Evolutionary conservation across 1,140 invertebrate genomes (phyloP).

Genomic region (Delia radicum): DNA sequence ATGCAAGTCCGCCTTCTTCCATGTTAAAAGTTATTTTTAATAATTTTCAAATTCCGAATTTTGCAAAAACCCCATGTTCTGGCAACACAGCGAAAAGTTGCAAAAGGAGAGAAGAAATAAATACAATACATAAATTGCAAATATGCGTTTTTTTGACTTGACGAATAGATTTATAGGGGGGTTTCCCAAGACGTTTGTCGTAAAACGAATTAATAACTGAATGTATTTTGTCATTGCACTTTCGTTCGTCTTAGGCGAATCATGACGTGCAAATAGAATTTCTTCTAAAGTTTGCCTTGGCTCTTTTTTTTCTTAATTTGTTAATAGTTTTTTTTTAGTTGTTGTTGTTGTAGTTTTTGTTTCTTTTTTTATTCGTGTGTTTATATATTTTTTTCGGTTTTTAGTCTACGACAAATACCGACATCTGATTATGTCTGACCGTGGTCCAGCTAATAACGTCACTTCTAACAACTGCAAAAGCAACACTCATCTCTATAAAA

Average conservation of each 20-base stretch:
- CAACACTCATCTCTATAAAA: background rate
- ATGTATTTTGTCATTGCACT: too few relatives aligned
- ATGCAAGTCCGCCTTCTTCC: too few relatives aligned
- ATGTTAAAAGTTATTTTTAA: too few relatives aligned
- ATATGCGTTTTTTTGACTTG: background rate
- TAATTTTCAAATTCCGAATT: too few relatives aligned
- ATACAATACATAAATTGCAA: background rate
- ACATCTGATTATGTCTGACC: background rate
- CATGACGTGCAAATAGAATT: too few relatives aligned
- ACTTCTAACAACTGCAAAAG: background rate
- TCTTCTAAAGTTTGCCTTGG: background rate
- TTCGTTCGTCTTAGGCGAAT: too few relatives aligned
- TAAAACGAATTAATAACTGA: too few relatives aligned
- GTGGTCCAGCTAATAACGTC: background rate
- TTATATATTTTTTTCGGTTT: background rate
- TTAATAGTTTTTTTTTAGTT: background rate
- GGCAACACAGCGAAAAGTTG: too few relatives aligned
- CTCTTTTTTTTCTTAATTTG: slow-evolving; percentile 1
- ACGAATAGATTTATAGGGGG: too few relatives aligned
- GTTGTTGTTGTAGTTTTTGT: background rate
- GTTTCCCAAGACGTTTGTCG: too few relatives aligned
- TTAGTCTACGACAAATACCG: background rate
- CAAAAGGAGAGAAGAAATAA: background rate
- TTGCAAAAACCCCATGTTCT: too few relatives aligned
- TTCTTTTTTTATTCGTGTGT: background rate